These are phyloP conservation scores for Arenaria interpres DNA, from an alignment of 2,113 vertebrate genomes.

Conservation along the genomic window DNA sequence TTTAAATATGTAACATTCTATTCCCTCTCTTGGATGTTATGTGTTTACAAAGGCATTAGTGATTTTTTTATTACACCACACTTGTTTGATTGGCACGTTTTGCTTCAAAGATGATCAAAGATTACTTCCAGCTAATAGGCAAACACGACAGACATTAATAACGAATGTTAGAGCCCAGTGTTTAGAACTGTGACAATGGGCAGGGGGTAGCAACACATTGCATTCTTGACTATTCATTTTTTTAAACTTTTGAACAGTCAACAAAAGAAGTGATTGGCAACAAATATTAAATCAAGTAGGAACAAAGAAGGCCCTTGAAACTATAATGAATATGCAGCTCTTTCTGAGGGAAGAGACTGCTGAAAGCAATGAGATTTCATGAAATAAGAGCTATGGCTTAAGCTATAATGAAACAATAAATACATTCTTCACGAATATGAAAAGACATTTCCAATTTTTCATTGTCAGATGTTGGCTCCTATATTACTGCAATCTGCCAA, in stretches of 20 bases:
- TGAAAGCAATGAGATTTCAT: slow-evolving; percentile 7
- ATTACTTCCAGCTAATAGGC: not conserved
- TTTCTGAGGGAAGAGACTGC: not conserved
- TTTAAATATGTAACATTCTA: not conserved
- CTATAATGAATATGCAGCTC: not conserved
- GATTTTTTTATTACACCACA: not conserved
- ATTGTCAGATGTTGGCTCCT: not conserved
- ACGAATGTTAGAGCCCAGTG: not conserved
- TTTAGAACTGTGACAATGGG: not conserved
- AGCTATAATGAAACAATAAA: slow-evolving; percentile 33
- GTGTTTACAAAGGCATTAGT: not conserved
- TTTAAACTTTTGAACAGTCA: slow-evolving; percentile 24
- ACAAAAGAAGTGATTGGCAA: slow-evolving; percentile 35
- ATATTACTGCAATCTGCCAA: slow-evolving; percentile 41
- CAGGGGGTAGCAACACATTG: not conserved
- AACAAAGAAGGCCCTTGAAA: slow-evolving; percentile 39
- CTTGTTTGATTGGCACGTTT: not conserved
- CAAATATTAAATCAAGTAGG: slow-evolving; percentile 29
- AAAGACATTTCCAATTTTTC: slow-evolving; percentile 16
- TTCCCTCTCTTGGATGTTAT: not conserved
- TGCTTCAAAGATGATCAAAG: slow-evolving; percentile 8
- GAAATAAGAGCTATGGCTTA: not conserved
- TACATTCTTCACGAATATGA: not conserved
- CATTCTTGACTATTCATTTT: not conserved
- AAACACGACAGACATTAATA: slow-evolving; percentile 7